These are phyloP conservation scores for Callochromis pleurospilus DNA, from an alignment of 2,113 vertebrate species.

Conservation along the genomic window DNA sequence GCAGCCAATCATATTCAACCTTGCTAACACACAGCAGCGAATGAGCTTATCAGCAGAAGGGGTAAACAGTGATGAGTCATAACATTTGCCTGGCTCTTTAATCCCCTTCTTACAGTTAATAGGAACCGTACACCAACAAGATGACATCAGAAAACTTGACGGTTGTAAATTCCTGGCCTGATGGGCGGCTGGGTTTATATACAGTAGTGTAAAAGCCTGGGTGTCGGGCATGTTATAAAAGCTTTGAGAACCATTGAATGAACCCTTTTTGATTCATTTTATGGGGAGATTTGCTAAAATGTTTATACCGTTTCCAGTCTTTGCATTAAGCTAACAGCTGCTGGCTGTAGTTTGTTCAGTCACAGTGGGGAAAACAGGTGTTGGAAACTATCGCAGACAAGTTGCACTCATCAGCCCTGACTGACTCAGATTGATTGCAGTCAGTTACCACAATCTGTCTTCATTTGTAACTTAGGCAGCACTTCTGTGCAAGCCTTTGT, in stretches of 20 bases:
- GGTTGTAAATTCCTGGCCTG: neutral
- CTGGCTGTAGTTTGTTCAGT: neutral
- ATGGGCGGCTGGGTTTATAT: neutral
- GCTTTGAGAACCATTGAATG: neutral
- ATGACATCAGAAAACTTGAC: neutral
- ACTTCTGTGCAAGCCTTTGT: neutral
- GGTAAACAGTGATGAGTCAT: neutral
- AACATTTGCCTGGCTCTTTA: neutral
- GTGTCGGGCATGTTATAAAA: neutral
- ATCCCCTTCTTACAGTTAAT: neutral
- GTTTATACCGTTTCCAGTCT: neutral
- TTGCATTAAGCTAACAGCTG: neutral
- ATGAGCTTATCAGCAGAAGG: neutral
- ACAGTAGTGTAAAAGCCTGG: neutral
- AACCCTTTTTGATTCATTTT: neutral
- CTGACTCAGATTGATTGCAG: neutral
- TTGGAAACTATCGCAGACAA: neutral
- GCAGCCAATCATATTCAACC: neutral
- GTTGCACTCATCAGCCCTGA: neutral
- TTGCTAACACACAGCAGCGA: neutral
- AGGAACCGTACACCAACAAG: neutral
- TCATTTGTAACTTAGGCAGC: neutral
- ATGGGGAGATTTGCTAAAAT: neutral
- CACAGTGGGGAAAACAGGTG: neutral
- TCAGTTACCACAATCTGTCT: neutral